phyloP scores from a whole-genome alignment of 2,797 vertebrate genomes.

The Coracias cyanogaster region DNA sequence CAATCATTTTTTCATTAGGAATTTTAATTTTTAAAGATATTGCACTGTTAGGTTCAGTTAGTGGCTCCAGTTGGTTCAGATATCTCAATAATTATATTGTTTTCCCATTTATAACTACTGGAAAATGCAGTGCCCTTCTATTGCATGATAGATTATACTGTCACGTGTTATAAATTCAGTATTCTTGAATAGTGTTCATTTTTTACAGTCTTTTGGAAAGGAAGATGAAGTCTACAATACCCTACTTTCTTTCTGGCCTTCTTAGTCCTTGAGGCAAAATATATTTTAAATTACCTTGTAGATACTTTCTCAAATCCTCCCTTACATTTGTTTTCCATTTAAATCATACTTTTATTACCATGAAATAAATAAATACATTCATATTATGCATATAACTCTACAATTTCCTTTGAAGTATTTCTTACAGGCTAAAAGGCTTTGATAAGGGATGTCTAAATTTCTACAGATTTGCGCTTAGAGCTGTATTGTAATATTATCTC shows the following conservation, averaged over 20 bases:
- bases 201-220: not conserved
- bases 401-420: slow-evolving; percentile 19
- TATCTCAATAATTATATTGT: not conserved
- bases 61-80: not conserved
- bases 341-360: not conserved
- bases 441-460: not conserved
- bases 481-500: not conserved
- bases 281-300: slow-evolving; percentile 15
- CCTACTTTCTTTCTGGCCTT: not conserved
- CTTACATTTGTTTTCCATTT: slow-evolving; percentile 14
- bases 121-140: slow-evolving; percentile 6
- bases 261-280: not conserved
- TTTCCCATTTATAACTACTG: slow-evolving; percentile 16
- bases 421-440: not conserved
- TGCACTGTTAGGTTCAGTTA: not conserved
- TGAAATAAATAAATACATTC: slow-evolving; percentile 49
- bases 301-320: slow-evolving; percentile 12
- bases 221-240: not conserved
- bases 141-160: not conserved
- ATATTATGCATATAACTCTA: not conserved
- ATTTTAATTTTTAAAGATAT: not conserved
- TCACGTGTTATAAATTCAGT: not conserved
- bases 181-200: not conserved
- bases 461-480: not conserved
- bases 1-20: not conserved